A percentile compares a stretch with the other conserved stretches of the same genome.
Conservation (phyloP, 1,140 invertebrate genomes). For the Delia radicum region DNA sequence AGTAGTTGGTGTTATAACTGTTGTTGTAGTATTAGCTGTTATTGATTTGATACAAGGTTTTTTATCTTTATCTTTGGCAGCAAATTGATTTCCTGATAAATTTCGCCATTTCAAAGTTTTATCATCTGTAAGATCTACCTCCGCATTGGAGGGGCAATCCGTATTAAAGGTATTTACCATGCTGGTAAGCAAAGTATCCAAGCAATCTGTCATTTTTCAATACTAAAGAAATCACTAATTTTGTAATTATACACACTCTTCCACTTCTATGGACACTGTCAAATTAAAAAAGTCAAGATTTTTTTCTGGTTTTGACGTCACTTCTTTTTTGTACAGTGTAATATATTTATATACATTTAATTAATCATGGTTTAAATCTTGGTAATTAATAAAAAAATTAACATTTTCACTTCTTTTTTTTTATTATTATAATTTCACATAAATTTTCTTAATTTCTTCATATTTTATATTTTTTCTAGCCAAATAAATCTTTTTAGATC, state of each 20-base stretch:
- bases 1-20: background rate
- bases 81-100: constrained; percentile 52
- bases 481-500: background rate
- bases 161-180: constrained; percentile 50
- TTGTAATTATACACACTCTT: background rate
- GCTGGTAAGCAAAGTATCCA: constrained; percentile 42
- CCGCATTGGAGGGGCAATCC: constrained; percentile 47
- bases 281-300: background rate
- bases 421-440: too few relatives aligned
- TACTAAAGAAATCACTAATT: background rate
- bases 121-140: constrained; percentile 51
- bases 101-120: constrained; percentile 54
- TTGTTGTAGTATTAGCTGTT: background rate
- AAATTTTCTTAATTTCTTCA: too few relatives aligned
- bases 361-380: too few relatives aligned
- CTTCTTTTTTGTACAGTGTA: background rate
- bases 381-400: too few relatives aligned
- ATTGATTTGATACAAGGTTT: constrained; percentile 30
- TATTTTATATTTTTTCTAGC: background rate
- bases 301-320: background rate
- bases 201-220: constrained; percentile 45
- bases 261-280: background rate
- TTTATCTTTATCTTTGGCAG: constrained; percentile 52
- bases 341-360: too few relatives aligned
- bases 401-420: too few relatives aligned